These are phyloP conservation scores for Hipparchia semele DNA, from an alignment of 2,888 invertebrate genomes.

Conservation along the genomic window DNA sequence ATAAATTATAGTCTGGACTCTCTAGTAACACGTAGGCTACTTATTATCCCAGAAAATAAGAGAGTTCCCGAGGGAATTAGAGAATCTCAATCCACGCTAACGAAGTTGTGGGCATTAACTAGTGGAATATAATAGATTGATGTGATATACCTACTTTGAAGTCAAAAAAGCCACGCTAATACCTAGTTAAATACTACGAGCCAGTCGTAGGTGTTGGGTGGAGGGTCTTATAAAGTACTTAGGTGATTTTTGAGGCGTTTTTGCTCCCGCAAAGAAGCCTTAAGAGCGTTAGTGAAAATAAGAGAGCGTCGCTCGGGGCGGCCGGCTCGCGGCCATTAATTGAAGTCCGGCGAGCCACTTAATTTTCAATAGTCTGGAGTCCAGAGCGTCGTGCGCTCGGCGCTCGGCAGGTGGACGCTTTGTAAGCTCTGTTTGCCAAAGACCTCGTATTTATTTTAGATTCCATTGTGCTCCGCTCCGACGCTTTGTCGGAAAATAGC, in stretches of 20 bases:
- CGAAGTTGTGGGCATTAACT: no score
- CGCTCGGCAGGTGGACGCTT: slow-evolving; percentile 71
- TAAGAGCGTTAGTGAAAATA: slow-evolving; percentile 22
- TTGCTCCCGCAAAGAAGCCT: slow-evolving; percentile 12
- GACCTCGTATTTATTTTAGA: slow-evolving; percentile 82
- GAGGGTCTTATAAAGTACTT: background rate
- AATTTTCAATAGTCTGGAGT: slow-evolving; percentile 65
- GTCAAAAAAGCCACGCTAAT: no score
- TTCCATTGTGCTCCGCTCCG: slow-evolving; percentile 74
- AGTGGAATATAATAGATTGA: no score
- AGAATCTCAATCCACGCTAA: no score
- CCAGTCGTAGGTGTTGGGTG: no score
- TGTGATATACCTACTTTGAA: no score
- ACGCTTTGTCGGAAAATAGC: slow-evolving; percentile 79
- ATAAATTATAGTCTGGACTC: no score
- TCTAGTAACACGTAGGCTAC: no score
- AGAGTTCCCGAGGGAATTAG: no score
- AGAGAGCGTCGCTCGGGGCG: slow-evolving; percentile 45
- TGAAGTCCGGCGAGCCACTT: slow-evolving; percentile 69
- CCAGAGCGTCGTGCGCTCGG: slow-evolving; percentile 37
- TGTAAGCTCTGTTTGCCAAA: slow-evolving; percentile 79
- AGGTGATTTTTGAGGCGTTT: background rate
- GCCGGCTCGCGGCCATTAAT: slow-evolving; percentile 64
- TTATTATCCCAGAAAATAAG: no score
- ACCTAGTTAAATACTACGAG: no score